Percentiles rank a stretch among this genome's conserved stretches.
Conservation (phyloP, 2,888 invertebrate genomes). For the Sinodicranocentrus sp. region DNA sequence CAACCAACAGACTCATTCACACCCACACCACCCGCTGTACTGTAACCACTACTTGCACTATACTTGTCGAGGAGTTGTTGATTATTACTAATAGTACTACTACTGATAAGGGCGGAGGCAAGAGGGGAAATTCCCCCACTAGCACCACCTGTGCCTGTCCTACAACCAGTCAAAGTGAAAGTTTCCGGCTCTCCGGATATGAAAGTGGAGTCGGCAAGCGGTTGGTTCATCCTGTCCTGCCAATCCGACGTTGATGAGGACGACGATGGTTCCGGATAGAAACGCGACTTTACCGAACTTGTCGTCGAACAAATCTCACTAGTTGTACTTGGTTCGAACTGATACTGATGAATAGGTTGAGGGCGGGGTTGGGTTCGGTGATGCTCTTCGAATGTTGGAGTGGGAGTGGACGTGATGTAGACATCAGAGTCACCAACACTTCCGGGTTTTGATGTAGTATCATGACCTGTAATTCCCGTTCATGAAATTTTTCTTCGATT, state of each 20-base stretch:
- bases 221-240: constrained; percentile 76
- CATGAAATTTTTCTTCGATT: constrained; percentile 35
- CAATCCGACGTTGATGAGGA: constrained; percentile 74
- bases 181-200: constrained; percentile 34
- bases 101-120: not conserved
- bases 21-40: not conserved
- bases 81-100: constrained; percentile 23
- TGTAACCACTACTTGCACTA: constrained; percentile 9
- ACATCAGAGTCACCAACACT: constrained; percentile 5
- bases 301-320: constrained; percentile 50
- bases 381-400: not conserved
- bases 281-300: constrained; percentile 34
- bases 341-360: constrained; percentile 20
- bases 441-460: constrained; percentile 35
- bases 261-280: not conserved
- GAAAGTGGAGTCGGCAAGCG: constrained; percentile 70
- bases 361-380: constrained; percentile 3
- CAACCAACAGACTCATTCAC: constrained; percentile 27
- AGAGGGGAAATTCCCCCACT: not conserved
- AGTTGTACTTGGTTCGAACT: constrained; percentile 47
- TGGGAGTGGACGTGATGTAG: constrained; percentile 1
- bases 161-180: constrained; percentile 28
- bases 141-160: not conserved
- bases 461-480: constrained; percentile 69
- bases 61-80: constrained; percentile 8